phyloP scores from a whole-genome alignment of 2,113 vertebrate species.

The Zootoca vivipara region DNA sequence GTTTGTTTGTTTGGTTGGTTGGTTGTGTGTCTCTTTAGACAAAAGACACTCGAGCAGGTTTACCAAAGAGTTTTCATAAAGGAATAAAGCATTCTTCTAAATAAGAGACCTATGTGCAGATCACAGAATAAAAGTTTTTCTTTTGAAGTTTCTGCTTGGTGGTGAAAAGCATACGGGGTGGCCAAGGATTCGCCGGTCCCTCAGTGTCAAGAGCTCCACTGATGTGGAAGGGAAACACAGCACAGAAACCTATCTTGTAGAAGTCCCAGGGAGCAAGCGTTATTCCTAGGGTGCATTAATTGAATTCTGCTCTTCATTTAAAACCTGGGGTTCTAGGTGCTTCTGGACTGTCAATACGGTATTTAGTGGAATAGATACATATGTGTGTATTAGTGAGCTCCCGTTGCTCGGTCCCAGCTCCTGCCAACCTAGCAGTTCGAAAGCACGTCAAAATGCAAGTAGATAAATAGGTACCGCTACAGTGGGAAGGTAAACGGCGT shows the following conservation, averaged over 20 bases:
- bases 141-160: background rate
- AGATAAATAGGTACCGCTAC: too few species aligned
- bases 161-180: background rate
- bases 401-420: too few species aligned
- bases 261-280: background rate
- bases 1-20: background rate
- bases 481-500: too few species aligned
- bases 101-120: background rate
- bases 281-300: background rate
- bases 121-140: conserved; percentile 1
- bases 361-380: background rate
- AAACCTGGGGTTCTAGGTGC: background rate
- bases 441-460: too few species aligned
- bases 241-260: background rate
- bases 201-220: background rate
- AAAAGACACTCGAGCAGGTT: background rate
- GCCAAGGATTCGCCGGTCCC: background rate
- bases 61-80: background rate
- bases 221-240: conserved; percentile 19
- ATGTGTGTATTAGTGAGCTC: too few species aligned
- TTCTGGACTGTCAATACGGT: background rate
- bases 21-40: background rate
- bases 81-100: background rate
- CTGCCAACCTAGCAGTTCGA: too few species aligned
- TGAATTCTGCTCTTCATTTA: conserved; percentile 8